Evolutionary conservation across 1,140 invertebrate species (phyloP), one percentile per base, ranked within the genome.

Genomic region (Danaus melanippus): DNA sequence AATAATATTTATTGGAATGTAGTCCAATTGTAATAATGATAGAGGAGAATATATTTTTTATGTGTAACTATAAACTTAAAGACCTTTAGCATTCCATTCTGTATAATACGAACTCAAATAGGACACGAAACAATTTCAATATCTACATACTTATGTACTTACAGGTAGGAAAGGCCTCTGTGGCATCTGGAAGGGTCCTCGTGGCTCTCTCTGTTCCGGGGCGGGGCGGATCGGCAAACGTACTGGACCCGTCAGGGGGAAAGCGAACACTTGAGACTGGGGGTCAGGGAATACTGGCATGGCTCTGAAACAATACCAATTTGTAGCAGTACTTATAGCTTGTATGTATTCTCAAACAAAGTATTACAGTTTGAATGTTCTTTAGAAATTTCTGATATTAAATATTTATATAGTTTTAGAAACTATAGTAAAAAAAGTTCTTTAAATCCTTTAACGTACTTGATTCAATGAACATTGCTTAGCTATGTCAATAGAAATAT

Each of bases 201-300:
- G 53, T 21, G 52, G 52, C 57, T 67, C 65, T 9, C 65, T 54
- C 21, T 48, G 50, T 59, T 67, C 64, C 10, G 65, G 56, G 7
- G 64, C 56, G 15, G 71, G 62, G 15, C 53, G 66, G 65, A 82
- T 64, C 2, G 82, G 80, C 21, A 82, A 70, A 10, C 79, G 65
- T 56, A 82, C 79, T 9, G 82, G 82, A 0, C 82, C 82, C 0
- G 82, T 62, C 65, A 85, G 60, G 10, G 82, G 82, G 76, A 84
- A 85, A 9, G 82, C 82, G 63, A 85, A 84, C 60, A 83, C 79
- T 56, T 85, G 82, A 43, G 82, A 85, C 55, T 83, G 79, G 0
- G 82, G 82, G 46, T 85, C 82, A 0, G 79, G 77, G 72, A 85
- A 76, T 60, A 71, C 66, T 7, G 65, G 64, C 65, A 78, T 74